Evolutionary conservation across 2,888 invertebrate species (phyloP).

Genomic region (Ypsolopha scabrella): DNA sequence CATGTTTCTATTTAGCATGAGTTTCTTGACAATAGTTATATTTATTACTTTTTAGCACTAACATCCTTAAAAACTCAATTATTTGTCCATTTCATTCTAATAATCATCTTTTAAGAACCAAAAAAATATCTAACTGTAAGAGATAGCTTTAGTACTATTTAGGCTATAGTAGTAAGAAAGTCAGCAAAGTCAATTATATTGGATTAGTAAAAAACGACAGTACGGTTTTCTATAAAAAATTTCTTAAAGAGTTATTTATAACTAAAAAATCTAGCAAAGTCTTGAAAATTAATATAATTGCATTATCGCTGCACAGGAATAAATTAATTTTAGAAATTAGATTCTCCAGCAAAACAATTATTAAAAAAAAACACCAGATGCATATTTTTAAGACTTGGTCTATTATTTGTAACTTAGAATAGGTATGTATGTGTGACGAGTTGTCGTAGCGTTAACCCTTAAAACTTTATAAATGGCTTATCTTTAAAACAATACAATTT

Average conservation of each 20-base stretch:
- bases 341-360: neutral
- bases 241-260: conserved; percentile 28
- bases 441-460: neutral
- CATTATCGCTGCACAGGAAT: conserved; percentile 24
- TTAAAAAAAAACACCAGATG: neutral
- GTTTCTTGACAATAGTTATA: neutral
- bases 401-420: neutral
- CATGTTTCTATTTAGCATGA: conserved; percentile 37
- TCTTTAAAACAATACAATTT: neutral
- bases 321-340: conserved; percentile 12
- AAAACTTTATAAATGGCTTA: neutral
- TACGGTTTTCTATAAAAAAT: conserved; percentile 57
- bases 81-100: conserved; percentile 27
- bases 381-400: neutral
- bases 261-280: conserved; percentile 23
- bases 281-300: conserved; percentile 18
- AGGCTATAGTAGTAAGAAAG: conserved; percentile 65
- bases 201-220: conserved; percentile 56
- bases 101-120: conserved; percentile 43
- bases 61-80: conserved; percentile 16
- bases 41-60: neutral
- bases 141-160: conserved; percentile 57
- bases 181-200: conserved; percentile 70
- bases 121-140: conserved; percentile 49
- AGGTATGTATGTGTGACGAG: neutral